phyloP scores from a whole-genome alignment of 1,140 invertebrate species.

The Lerema accius region DNA sequence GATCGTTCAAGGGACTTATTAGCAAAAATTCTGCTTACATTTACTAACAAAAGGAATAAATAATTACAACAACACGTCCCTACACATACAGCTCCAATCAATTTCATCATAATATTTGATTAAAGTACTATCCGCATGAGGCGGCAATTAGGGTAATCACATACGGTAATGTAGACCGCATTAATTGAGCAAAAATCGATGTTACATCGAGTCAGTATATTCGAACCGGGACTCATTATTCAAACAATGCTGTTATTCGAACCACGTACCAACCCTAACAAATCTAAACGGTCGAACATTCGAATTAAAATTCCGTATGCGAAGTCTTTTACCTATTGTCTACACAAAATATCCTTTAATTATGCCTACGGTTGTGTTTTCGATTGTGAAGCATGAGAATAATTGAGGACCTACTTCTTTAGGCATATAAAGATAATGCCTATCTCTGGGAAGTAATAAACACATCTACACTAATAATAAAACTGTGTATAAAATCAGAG shows the following conservation, averaged over 20 bases:
- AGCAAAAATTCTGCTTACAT: no score
- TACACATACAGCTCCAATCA: no score
- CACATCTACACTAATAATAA: no score
- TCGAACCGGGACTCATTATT: constrained; percentile 10
- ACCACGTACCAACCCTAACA: constrained; percentile 55
- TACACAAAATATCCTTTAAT: constrained; percentile 65
- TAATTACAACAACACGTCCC: no score
- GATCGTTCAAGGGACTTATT: no score
- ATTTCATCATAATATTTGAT: no score
- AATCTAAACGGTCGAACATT: constrained; percentile 60
- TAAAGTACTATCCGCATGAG: neutral
- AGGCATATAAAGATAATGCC: no score
- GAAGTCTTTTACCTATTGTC: constrained; percentile 59
- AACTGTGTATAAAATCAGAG: no score
- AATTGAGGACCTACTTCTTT: no score
- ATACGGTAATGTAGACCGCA: neutral
- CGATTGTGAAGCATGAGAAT: no score
- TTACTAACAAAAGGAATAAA: no score
- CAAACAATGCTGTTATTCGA: constrained; percentile 43
- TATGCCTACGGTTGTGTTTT: constrained; percentile 37
- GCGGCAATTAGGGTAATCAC: constrained; percentile 3
- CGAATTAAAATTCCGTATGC: constrained; percentile 66
- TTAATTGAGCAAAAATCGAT: constrained; percentile 5
- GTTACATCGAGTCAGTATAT: neutral
- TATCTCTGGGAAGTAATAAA: no score